phyloP scores from a whole-genome alignment of 2,888 invertebrate species.

The Strigamia maritima region DNA sequence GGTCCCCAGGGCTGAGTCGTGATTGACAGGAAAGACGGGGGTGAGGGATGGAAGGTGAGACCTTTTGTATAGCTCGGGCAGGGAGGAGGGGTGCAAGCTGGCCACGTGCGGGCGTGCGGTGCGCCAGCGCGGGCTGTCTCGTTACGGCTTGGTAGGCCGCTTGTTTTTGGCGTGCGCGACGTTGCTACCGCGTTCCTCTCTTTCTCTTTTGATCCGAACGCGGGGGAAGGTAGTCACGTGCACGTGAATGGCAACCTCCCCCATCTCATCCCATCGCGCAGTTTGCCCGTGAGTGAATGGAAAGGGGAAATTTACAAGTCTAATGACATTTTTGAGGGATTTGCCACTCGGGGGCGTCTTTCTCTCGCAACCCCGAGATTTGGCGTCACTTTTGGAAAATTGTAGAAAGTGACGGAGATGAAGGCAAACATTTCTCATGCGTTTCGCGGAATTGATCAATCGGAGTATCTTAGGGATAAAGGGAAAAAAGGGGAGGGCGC shows the following conservation, averaged over 20 bases:
- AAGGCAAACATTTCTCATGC: neutral
- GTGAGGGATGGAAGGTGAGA: neutral
- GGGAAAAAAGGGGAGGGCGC: neutral
- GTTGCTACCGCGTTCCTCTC: neutral
- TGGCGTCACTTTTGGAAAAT: no score
- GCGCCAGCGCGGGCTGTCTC: conserved; percentile 12
- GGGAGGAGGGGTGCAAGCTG: neutral
- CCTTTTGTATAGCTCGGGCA: neutral
- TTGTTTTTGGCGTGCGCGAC: neutral
- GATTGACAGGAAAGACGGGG: neutral
- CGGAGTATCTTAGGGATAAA: neutral
- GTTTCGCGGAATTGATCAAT: conserved; percentile 6
- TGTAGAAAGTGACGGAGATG: neutral
- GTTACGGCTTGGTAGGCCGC: conserved; percentile 13
- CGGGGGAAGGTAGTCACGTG: neutral
- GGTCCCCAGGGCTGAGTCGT: neutral
- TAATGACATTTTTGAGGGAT: neutral
- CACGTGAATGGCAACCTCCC: neutral
- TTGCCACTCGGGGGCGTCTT: neutral
- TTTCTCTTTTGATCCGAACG: neutral
- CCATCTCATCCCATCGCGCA: no score
- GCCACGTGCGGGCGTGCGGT: conserved; percentile 23
- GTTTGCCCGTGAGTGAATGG: neutral
- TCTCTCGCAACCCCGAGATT: neutral
- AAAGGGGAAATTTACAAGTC: neutral